Percentiles rank a stretch among this genome's conserved stretches.
Evolutionary conservation across 2,797 vertebrate genomes (phyloP).

Genomic region (Tamandua tetradactyla): DNA sequence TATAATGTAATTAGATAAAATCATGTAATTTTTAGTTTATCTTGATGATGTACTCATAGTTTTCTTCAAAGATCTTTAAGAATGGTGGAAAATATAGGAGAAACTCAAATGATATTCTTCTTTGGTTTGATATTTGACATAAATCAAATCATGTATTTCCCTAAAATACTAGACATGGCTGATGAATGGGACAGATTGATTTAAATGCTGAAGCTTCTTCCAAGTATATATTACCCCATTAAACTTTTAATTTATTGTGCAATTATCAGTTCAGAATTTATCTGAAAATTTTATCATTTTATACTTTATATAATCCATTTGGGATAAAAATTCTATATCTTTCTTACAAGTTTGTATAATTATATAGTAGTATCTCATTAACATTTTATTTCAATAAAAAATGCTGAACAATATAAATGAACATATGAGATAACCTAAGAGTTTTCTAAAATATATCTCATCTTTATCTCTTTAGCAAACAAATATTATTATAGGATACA

Average conservation of each 20-base stretch:
- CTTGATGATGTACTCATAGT: background rate
- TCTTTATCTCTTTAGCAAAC: no score
- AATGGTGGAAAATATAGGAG: background rate
- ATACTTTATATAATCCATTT: background rate
- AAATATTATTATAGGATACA: no score
- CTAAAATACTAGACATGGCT: background rate
- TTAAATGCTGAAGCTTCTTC: background rate
- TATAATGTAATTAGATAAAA: conserved; percentile 26
- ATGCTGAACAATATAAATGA: no score
- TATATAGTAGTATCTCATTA: background rate
- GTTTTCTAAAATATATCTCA: no score
- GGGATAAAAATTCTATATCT: background rate
- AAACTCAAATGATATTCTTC: background rate
- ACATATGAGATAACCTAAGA: no score
- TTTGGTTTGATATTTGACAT: conserved; percentile 36
- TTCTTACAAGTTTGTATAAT: background rate
- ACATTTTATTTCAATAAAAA: no score
- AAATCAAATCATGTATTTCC: conserved; percentile 40
- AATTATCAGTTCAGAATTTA: background rate
- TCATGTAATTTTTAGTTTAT: background rate
- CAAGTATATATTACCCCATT: background rate
- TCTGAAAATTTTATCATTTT: background rate
- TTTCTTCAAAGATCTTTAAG: background rate
- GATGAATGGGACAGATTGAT: conserved; percentile 11
- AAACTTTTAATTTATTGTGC: background rate